Conservation (phyloP, 2,797 vertebrate species). For the Kryptopterus vitreolus region DNA sequence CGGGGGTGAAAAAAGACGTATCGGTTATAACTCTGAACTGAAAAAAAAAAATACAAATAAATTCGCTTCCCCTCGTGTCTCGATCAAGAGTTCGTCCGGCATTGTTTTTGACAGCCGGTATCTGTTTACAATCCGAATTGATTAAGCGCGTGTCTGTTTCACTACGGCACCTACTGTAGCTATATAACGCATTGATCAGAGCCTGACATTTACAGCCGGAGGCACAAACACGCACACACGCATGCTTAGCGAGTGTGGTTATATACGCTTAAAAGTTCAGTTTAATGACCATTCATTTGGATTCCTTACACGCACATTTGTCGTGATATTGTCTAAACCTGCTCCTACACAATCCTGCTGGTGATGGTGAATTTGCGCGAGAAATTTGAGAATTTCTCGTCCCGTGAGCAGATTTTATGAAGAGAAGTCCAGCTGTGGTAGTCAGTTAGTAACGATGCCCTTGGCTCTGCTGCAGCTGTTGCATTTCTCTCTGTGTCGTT, state of each 20-base stretch:
- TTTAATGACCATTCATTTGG: background rate
- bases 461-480: slow-evolving; percentile 66
- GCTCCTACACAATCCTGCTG: background rate
- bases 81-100: background rate
- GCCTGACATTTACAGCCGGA: background rate
- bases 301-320: background rate
- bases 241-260: background rate
- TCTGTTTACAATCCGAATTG: background rate
- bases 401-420: background rate
- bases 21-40: background rate
- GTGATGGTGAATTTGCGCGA: background rate
- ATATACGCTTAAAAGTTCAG: background rate
- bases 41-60: no score
- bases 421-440: slow-evolving; percentile 6
- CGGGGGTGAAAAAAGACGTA: background rate
- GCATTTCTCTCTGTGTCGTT: slow-evolving; percentile 52
- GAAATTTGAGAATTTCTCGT: background rate
- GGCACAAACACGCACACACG: background rate
- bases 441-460: slow-evolving; percentile 11
- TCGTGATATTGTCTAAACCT: no score
- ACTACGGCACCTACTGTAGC: background rate
- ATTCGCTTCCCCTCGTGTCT: background rate
- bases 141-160: background rate
- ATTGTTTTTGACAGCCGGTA: background rate
- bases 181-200: background rate